Evolutionary conservation across 2,888 invertebrate genomes (phyloP).

Genomic region (Drosophila cognata): DNA sequence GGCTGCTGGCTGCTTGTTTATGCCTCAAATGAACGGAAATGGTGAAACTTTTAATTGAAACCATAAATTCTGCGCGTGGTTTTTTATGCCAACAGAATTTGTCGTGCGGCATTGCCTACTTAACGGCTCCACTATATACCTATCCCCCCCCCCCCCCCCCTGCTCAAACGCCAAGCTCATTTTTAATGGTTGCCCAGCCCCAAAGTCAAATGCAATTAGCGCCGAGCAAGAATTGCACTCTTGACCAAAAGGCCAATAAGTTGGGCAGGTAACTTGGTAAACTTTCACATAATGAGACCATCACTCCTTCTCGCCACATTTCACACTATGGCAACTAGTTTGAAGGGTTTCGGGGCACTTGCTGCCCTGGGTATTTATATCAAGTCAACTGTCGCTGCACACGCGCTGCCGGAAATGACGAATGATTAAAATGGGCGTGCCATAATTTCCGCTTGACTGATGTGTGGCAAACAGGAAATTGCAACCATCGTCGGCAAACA

Average conservation of each 20-base stretch:
- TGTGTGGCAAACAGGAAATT: conserved; percentile 71
- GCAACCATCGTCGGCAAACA: conserved; percentile 46
- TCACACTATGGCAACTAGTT: conserved; percentile 11
- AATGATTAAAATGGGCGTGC: conserved; percentile 79
- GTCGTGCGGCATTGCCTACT: conserved; percentile 58
- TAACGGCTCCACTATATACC: conserved; percentile 27
- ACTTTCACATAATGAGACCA: conserved; percentile 41
- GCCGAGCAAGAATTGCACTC: conserved; percentile 61
- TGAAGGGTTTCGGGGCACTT: conserved; percentile 9
- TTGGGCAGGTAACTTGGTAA: conserved; percentile 42
- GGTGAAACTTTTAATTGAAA: conserved; percentile 83
- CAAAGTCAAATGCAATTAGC: conserved; percentile 65
- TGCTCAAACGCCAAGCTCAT: no score
- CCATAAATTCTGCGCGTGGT: conserved; percentile 80
- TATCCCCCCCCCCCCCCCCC: no score
- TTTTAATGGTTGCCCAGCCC: neutral
- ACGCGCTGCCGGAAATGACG: conserved; percentile 63
- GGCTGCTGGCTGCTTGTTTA: conserved; percentile 66
- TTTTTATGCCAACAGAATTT: conserved; percentile 68
- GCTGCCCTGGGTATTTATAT: conserved; percentile 49
- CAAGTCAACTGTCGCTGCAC: conserved; percentile 38
- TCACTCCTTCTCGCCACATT: neutral
- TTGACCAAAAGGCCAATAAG: conserved; percentile 59
- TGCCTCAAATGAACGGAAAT: conserved; percentile 76
- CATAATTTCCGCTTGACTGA: conserved; percentile 70